These are phyloP conservation scores for Umimayanthus chanpuru DNA, from an alignment of 92 coral and sea anemone species.

Conservation along the genomic window DNA sequence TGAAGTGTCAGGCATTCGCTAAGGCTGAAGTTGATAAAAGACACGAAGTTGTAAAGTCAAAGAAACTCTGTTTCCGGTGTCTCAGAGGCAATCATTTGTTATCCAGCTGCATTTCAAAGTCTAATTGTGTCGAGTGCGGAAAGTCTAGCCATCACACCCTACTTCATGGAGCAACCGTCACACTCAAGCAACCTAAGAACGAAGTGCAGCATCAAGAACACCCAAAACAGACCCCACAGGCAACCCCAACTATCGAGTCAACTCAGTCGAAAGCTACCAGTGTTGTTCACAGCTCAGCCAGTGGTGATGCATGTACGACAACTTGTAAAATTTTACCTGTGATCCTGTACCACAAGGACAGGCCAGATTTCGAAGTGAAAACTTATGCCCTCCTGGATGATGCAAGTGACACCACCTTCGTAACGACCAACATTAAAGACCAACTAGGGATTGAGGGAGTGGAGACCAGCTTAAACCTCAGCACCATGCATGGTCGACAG, in stretches of 20 bases:
- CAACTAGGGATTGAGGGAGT: conserved; percentile 38
- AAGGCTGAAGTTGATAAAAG: conserved; percentile 49
- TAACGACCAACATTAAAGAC: conserved; percentile 11
- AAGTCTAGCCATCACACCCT: conserved; percentile 64
- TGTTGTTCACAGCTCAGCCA: no score
- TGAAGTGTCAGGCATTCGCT: conserved; percentile 53
- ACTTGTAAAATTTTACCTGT: no score
- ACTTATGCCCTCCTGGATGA: conserved; percentile 54
- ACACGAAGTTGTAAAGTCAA: conserved; percentile 31
- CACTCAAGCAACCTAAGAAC: no score
- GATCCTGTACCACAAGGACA: conserved; percentile 61
- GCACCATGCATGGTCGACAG: conserved; percentile 50
- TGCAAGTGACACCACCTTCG: conserved; percentile 60
- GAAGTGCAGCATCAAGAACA: no score
- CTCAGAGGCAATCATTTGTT: conserved; percentile 60
- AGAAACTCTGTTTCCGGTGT: conserved; percentile 70
- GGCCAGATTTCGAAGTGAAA: conserved; percentile 34
- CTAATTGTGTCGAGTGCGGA: conserved; percentile 61
- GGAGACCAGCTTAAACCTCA: conserved; percentile 38
- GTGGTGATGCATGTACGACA: no score
- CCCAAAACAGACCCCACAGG: no score
- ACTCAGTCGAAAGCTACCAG: no score
- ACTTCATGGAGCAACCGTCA: conserved; percentile 68
- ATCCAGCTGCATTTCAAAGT: conserved; percentile 44
- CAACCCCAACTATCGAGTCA: no score